These are phyloP conservation scores for Rhinoraja longicauda DNA, from an alignment of 2,797 vertebrate species.

Conservation along the genomic window DNA sequence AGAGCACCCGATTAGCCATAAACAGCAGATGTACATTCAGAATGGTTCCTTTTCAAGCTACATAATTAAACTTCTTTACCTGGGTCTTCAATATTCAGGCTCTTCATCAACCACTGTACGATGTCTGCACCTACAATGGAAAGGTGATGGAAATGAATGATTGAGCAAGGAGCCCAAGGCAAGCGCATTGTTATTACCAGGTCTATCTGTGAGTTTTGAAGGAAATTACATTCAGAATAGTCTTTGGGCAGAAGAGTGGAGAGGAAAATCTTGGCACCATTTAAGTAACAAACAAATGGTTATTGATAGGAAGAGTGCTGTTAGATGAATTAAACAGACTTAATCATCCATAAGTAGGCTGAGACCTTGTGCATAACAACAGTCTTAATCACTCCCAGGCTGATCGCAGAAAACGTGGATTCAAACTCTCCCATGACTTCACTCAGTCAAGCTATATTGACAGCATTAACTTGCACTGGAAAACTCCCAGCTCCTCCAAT, in stretches of 20 bases:
- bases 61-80: conserved; percentile 56
- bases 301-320: not conserved
- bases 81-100: conserved; percentile 81
- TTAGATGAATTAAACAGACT: not conserved
- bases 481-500: not conserved
- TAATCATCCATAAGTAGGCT: not conserved
- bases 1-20: not conserved
- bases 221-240: not conserved
- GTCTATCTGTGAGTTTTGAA: not conserved
- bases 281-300: not conserved
- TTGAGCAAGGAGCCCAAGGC: not conserved
- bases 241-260: not conserved
- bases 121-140: conserved; percentile 74
- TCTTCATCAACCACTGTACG: conserved; percentile 92
- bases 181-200: not conserved
- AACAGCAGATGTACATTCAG: not conserved
- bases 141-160: conserved; percentile 44
- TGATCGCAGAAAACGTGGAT: not conserved
- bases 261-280: not conserved
- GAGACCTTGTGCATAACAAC: not conserved
- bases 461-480: not conserved
- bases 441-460: not conserved
- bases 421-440: not conserved
- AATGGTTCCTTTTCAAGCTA: not conserved
- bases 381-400: not conserved